A percentile compares a stretch with the other conserved stretches of the same genome.
phyloP scores from a whole-genome alignment of 2,113 vertebrate genomes.

The Elgaria multicarinata region DNA sequence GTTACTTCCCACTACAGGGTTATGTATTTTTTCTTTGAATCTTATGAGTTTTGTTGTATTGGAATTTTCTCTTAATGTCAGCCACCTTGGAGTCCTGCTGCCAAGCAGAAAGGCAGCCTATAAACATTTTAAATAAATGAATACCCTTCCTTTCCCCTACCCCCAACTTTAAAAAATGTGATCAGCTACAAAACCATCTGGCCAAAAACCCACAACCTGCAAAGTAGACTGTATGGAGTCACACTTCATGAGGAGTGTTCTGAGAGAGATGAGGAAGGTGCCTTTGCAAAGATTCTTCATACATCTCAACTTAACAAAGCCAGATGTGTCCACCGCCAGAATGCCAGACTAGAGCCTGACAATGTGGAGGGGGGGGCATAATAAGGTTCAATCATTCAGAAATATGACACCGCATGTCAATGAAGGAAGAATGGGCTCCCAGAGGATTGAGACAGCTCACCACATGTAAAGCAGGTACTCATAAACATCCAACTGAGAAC shows the following conservation, averaged over 20 bases:
- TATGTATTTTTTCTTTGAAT: neutral
- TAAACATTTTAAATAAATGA: neutral
- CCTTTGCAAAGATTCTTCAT: slow-evolving; percentile 18
- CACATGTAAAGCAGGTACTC: neutral
- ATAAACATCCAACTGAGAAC: neutral
- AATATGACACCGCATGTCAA: neutral
- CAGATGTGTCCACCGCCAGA: neutral
- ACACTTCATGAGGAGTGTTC: neutral
- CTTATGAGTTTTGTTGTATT: neutral
- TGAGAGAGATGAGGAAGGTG: neutral
- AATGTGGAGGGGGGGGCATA: neutral
- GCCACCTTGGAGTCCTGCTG: rapidly evolving
- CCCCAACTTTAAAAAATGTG: neutral
- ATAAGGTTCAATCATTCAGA: slow-evolving; percentile 18
- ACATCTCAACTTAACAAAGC: slow-evolving; percentile 1
- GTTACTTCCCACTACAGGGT: neutral
- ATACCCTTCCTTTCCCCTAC: too few species aligned
- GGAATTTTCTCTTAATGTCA: neutral
- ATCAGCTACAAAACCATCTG: neutral
- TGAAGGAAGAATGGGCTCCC: slow-evolving; percentile 2
- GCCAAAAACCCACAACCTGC: neutral
- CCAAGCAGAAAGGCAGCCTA: neutral
- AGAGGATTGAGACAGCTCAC: neutral
- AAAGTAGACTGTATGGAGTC: neutral
- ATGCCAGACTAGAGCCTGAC: neutral